These are phyloP conservation scores for Coelogynopora nodosa DNA, from an alignment of 2,888 invertebrate genomes.

Conservation along the genomic window DNA sequence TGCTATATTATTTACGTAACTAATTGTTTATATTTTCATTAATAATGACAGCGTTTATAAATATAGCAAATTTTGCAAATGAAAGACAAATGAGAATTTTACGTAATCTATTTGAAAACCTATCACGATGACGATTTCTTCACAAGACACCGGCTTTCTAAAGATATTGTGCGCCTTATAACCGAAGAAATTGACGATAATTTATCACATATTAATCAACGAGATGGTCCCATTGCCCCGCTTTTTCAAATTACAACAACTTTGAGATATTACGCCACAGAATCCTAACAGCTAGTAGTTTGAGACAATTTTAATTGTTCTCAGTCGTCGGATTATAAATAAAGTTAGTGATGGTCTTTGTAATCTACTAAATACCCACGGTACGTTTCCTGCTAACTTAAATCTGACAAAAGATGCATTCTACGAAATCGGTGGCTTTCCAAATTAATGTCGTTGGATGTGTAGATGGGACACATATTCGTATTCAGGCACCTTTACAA, in stretches of 20 bases:
- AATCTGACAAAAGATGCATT: not conserved
- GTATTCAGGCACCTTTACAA: too few species aligned
- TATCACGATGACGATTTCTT: not conserved
- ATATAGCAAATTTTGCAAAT: not conserved
- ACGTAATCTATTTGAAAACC: too few species aligned
- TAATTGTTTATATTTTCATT: too few species aligned
- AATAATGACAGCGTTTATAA: not conserved
- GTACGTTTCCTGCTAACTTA: not conserved
- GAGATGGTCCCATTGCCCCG: not conserved
- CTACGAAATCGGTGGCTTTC: not conserved
- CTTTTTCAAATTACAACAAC: not conserved
- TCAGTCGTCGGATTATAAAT: not conserved
- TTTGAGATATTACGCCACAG: not conserved
- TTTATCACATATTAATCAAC: not conserved
- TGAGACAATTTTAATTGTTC: not conserved
- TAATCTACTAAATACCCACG: not conserved
- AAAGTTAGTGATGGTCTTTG: not conserved
- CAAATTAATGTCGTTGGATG: too few species aligned
- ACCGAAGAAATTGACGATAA: not conserved
- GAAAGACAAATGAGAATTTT: too few species aligned
- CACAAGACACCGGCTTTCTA: not conserved
- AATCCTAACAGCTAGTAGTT: not conserved
- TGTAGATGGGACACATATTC: too few species aligned
- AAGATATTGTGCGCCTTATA: not conserved
- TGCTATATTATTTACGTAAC: not conserved